Base-by-base conservation (phyloP, 2,797 vertebrate genomes). In the Menidia menidia region DNA sequence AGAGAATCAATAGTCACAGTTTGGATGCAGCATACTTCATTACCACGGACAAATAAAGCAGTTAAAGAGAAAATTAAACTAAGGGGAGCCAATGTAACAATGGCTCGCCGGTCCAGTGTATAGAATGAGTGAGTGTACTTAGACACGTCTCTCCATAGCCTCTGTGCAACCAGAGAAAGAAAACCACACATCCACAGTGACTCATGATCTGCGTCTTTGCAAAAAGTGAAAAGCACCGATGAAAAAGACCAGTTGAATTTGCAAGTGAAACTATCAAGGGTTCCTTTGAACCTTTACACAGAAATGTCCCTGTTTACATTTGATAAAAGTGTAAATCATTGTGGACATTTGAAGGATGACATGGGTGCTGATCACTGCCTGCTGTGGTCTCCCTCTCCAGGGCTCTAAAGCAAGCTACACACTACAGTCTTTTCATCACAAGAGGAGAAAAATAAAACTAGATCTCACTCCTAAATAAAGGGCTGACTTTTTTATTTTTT, bases 61-160 rank as follows among this genome's bases (percentile, higher is more conserved):
- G 78, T 61, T 47, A 62, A 64, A 77, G 70, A 75, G 66, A 54
- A 72, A 70, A 60, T 42, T 55, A 54, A 64, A 74, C 58, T 4
- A 52, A 56, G 58, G 71, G 78, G 57, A 53, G 58, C 73, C 64
- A 63, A 64, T 35, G 19, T 51, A 11, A 60, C 54, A 55, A 80
- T 1, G 64, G 68, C 78, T 72, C 87, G 51, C 81, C 71, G 63
- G 81, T 91, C 88, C 89, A 90, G 90, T 90, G 92, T 92, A 86
- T 74, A 70, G 73, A 72, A 55, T 75, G 87, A 84, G 81, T 4
- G 73, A 73, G 68, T 5, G 68, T 12, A 33, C 75, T 53, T 12
- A 7, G 33, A 72, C 69, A 58, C 65, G 0, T 72, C 75, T 58
- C 82, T 85, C 66, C 64, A 59, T 44, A 77, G 77, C 80, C 80